A percentile compares a stretch with the other conserved stretches of the same genome.
Evolutionary conservation across 2,888 invertebrate species (phyloP).

Genomic region (Dastarcus helophoroides): DNA sequence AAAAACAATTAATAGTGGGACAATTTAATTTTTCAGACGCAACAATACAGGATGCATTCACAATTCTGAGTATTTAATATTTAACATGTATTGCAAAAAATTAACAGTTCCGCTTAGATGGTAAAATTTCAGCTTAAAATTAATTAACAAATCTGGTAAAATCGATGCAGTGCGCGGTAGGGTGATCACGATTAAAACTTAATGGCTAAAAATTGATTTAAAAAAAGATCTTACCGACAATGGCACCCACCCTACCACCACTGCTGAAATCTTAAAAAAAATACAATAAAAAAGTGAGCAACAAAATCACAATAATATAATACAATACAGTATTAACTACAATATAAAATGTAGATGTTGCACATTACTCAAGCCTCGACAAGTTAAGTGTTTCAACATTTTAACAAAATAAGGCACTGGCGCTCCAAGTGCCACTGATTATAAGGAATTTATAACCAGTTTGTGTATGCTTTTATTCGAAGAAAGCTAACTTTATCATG

Average conservation of each 20-base stretch:
- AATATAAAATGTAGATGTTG: too few relatives aligned
- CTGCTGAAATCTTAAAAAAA: constrained; percentile 25
- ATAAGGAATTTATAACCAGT: too few relatives aligned
- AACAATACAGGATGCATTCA: constrained; percentile 7
- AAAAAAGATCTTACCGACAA: constrained; percentile 14
- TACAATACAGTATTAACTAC: too few relatives aligned
- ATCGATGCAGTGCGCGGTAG: constrained; percentile 27
- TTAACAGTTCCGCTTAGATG: constrained; percentile 9
- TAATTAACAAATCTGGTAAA: constrained; percentile 10
- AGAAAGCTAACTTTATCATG: too few relatives aligned
- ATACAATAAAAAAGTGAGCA: constrained; percentile 14
- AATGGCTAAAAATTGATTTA: constrained; percentile 18
- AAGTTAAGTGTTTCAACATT: too few relatives aligned
- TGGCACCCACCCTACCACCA: constrained; percentile 38
- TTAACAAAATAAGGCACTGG: too few relatives aligned
- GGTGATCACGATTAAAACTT: constrained; percentile 29
- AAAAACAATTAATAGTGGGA: too few relatives aligned
- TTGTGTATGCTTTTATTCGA: too few relatives aligned
- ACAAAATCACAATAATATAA: too few relatives aligned
- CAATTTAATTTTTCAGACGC: constrained; percentile 1
- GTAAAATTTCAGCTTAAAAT: constrained; percentile 8
- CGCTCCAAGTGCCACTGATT: too few relatives aligned
- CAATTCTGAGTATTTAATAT: constrained; percentile 11
- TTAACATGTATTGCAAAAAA: constrained; percentile 10
- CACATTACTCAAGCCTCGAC: too few relatives aligned